Conservation (phyloP, 2,888 invertebrate species). For the Hartigia nigra region DNA sequence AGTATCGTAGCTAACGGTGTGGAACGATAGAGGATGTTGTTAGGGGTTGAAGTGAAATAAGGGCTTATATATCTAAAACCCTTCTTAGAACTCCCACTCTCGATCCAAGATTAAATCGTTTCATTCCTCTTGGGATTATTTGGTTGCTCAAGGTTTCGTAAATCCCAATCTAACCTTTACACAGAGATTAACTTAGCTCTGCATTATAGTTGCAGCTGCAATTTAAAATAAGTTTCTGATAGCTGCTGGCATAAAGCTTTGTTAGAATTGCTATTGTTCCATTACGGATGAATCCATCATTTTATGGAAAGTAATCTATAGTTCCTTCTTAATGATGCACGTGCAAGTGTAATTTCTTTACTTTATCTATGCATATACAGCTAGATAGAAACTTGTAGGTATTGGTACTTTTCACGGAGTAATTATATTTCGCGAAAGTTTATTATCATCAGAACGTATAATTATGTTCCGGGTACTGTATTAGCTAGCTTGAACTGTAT, state of each 20-base stretch:
- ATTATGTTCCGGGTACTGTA: neutral
- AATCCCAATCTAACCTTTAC: neutral
- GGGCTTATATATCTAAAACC: slow-evolving; percentile 19
- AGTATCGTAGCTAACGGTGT: slow-evolving; percentile 28
- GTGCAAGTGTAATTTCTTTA: no score
- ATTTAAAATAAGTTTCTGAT: neutral
- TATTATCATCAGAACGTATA: neutral
- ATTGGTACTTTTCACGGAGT: neutral
- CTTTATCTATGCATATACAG: neutral
- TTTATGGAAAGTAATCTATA: no score
- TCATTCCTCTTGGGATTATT: slow-evolving; percentile 20
- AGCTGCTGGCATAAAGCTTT: neutral
- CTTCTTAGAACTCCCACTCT: slow-evolving; percentile 23
- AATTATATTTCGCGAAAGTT: neutral
- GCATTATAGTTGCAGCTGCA: neutral
- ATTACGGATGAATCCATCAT: neutral
- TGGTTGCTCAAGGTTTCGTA: slow-evolving; percentile 2
- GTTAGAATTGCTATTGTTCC: neutral
- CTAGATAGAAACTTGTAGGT: neutral
- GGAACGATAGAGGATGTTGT: slow-evolving; percentile 35
- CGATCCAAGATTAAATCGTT: slow-evolving; percentile 22
- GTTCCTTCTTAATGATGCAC: no score
- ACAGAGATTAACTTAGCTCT: neutral
- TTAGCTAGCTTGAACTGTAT: neutral
- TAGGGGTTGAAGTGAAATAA: slow-evolving; percentile 31